Percentiles rank a stretch among this genome's conserved stretches.
Conservation (phyloP, 2,113 vertebrate species). For the Sterna hirundo region DNA sequence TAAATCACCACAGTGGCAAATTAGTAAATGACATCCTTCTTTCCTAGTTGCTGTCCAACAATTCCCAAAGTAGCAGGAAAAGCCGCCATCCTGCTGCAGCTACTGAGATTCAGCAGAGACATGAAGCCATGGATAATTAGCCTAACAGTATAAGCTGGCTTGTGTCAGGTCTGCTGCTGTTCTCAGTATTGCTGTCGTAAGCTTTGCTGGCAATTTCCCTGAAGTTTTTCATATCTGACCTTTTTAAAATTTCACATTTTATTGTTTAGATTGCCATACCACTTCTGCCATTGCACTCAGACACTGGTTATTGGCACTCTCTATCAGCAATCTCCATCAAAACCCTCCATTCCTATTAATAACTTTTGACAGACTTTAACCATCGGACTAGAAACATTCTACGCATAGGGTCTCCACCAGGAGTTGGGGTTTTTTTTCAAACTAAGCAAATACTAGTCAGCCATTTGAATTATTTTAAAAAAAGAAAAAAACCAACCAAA, state of each 20-base stretch:
- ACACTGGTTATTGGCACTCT: background rate
- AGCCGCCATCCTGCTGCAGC: background rate
- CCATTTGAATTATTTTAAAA: background rate
- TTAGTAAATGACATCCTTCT: background rate
- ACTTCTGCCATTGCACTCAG: background rate
- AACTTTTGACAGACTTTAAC: background rate
- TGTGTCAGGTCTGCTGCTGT: background rate
- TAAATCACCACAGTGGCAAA: background rate
- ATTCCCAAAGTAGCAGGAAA: background rate
- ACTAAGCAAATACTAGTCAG: background rate
- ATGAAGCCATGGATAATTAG: background rate
- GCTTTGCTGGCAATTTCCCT: background rate
- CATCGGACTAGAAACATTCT: background rate
- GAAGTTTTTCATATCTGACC: background rate
- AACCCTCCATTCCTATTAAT: background rate
- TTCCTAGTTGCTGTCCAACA: background rate
- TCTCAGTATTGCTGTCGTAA: background rate
- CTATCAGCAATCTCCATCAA: background rate
- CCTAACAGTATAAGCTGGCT: background rate
- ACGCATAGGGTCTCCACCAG: background rate
- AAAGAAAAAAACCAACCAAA: background rate
- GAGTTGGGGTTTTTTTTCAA: background rate
- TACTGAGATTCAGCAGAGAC: background rate
- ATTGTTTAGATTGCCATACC: background rate
- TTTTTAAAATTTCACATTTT: background rate